Conservation (phyloP, 1,140 invertebrate genomes). For the Rhagoletis zephyria region DNA sequence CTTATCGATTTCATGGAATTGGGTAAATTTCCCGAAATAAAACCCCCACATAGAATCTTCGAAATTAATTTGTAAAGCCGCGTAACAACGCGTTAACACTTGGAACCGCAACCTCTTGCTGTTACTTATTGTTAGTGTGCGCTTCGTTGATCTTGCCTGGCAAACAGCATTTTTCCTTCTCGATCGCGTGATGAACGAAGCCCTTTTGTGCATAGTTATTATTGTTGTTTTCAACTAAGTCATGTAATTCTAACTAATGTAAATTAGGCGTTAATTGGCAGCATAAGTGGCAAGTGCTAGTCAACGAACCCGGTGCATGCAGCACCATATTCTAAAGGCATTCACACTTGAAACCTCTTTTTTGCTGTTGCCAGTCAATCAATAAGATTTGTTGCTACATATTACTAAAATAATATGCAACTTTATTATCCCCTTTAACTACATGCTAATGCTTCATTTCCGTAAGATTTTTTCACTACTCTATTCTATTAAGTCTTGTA, state of each 20-base stretch:
- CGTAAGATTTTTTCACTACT: not conserved
- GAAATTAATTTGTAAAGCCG: not conserved
- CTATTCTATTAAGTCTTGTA: too few species aligned
- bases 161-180: not conserved
- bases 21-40: not conserved
- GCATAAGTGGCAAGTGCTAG: not conserved
- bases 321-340: not conserved
- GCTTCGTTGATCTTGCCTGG: not conserved
- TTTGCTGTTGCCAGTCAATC: not conserved
- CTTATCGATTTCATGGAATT: not conserved
- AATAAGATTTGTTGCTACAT: not conserved
- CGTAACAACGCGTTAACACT: not conserved
- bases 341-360: not conserved
- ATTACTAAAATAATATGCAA: not conserved
- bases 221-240: not conserved
- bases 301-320: not conserved
- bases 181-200: not conserved
- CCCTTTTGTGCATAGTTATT: not conserved
- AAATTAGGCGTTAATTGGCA: slow-evolving; percentile 1
- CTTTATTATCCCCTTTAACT: not conserved
- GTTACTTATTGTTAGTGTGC: not conserved
- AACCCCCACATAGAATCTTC: not conserved
- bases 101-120: not conserved
- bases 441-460: not conserved
- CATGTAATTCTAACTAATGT: not conserved